These are phyloP conservation scores for Ibidorhyncha struthersii DNA, from an alignment of 2,113 vertebrate species.

Conservation along the genomic window DNA sequence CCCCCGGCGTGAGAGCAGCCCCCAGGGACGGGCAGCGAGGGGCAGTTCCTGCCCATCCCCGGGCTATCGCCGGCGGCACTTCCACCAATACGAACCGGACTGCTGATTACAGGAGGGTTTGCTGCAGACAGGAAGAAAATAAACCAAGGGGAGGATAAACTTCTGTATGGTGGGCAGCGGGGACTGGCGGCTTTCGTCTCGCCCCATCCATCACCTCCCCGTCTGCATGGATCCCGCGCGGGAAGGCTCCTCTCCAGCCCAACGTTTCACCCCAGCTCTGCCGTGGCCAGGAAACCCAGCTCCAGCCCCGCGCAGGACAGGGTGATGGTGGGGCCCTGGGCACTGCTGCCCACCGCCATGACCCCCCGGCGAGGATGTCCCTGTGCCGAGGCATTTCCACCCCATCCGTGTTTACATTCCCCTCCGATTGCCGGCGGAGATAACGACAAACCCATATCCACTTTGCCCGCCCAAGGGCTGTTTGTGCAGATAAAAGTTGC, in stretches of 20 bases:
- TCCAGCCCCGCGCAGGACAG: fast-evolving
- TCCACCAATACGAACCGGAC: background rate
- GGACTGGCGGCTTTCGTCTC: background rate
- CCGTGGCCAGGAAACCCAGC: fast-evolving
- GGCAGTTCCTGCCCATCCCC: background rate
- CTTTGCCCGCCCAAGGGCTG: background rate
- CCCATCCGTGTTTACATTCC: constrained; percentile 59
- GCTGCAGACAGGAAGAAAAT: background rate
- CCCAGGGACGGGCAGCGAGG: background rate
- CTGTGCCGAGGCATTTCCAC: background rate
- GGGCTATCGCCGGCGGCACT: background rate
- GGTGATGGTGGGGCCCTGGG: fast-evolving
- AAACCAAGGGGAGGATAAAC: background rate
- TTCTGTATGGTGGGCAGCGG: background rate
- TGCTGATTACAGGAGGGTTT: background rate
- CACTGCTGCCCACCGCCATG: background rate
- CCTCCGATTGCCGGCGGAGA: background rate
- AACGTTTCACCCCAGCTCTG: fast-evolving
- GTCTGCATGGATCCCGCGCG: fast-evolving
- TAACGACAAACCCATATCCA: background rate
- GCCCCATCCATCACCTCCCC: background rate
- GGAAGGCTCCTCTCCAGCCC: background rate
- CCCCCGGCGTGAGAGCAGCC: background rate
- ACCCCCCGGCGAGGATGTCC: background rate
- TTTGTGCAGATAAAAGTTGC: constrained; percentile 21